Percentiles rank a stretch among this genome's conserved stretches.
Conservation (phyloP, 1,140 invertebrate genomes). For the Teleogryllus occipitalis region DNA sequence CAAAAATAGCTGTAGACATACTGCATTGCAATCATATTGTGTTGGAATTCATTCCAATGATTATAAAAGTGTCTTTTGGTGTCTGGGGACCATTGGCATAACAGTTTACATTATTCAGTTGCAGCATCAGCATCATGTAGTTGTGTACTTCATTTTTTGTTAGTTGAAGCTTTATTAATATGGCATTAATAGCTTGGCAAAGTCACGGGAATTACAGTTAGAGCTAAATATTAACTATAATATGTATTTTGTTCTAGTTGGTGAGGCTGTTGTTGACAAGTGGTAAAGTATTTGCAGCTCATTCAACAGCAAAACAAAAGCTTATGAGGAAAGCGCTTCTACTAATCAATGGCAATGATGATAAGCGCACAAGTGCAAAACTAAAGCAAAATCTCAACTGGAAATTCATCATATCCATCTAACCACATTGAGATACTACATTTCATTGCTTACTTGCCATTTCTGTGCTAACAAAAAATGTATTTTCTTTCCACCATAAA, state of each 20-base stretch:
- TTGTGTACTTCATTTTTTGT: conserved; percentile 31
- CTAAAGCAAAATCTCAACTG: not conserved
- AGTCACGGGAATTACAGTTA: conserved; percentile 28
- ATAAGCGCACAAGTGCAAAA: conserved; percentile 13
- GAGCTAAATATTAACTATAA: conserved; percentile 19
- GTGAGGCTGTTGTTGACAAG: conserved; percentile 48
- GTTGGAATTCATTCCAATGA: not conserved
- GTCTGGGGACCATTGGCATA: not conserved
- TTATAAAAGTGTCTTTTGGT: too few species aligned
- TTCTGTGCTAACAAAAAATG: not conserved
- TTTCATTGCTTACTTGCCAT: not conserved
- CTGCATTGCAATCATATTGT: not conserved
- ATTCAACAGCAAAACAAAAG: conserved; percentile 28
- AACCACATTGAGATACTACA: not conserved
- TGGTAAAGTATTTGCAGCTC: conserved; percentile 42
- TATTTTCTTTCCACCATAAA: conserved; percentile 5
- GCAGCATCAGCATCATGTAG: conserved; percentile 29
- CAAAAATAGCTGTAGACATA: not conserved
- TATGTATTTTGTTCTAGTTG: conserved; percentile 49
- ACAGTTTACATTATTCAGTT: conserved; percentile 25
- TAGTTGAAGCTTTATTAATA: conserved; percentile 13
- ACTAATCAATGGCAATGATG: not conserved
- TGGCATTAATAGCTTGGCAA: conserved; percentile 19
- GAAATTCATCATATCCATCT: not conserved
- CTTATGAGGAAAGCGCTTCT: conserved; percentile 15